Conservation (phyloP, 2,797 vertebrate species). For the Novumbra hubbsi region DNA sequence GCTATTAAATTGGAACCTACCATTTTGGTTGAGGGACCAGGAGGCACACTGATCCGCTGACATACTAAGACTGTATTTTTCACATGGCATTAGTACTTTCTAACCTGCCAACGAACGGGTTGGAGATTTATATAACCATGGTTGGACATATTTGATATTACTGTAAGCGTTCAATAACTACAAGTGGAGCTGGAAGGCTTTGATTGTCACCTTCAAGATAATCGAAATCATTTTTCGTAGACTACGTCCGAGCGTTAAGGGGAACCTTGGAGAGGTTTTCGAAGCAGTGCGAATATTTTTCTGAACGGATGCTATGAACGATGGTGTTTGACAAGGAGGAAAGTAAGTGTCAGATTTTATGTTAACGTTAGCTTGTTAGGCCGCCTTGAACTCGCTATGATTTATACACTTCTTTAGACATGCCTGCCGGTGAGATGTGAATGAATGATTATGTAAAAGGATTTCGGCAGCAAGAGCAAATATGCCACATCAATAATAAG, state of each 20-base stretch:
- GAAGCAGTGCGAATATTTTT: constrained; percentile 69
- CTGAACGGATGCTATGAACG: constrained; percentile 69
- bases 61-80: neutral
- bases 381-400: neutral
- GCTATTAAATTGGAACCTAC: neutral
- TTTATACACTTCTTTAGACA: neutral
- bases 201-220: neutral
- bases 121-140: neutral
- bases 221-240: neutral
- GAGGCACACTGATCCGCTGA: neutral
- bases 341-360: constrained; percentile 75
- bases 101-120: neutral
- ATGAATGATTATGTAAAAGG: neutral
- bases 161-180: neutral
- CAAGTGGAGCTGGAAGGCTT: neutral
- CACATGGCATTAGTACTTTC: neutral
- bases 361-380: neutral
- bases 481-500: neutral
- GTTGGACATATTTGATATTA: neutral
- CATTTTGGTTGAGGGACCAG: neutral
- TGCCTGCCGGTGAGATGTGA: neutral
- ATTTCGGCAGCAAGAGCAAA: neutral
- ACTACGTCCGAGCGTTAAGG: constrained; percentile 25
- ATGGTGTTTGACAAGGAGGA: constrained; percentile 98
- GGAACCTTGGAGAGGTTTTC: constrained; percentile 52